phyloP scores from a whole-genome alignment of 2,113 vertebrate species.

The Xenus cinereus region DNA sequence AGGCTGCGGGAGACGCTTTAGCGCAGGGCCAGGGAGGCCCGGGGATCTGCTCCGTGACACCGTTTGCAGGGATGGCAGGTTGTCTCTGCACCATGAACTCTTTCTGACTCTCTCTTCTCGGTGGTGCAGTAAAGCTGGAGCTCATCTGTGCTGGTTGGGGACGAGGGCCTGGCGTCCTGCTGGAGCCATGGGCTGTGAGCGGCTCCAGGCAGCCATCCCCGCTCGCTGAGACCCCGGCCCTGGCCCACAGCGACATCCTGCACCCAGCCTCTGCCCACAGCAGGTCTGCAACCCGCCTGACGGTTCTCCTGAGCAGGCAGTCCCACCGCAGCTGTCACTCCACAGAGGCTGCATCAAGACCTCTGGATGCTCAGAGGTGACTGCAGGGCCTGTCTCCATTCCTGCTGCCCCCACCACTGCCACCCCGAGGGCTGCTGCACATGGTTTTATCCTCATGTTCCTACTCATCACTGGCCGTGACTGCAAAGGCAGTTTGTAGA shows the following conservation, averaged over 20 bases:
- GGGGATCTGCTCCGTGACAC: not conserved
- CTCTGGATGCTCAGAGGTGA: accelerated
- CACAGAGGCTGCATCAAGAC: not conserved
- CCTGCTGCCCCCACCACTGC: not conserved
- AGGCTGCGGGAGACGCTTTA: not conserved
- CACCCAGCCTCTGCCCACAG: not conserved
- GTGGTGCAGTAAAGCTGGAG: not conserved
- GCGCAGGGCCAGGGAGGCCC: not conserved
- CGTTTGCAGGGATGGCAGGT: not conserved
- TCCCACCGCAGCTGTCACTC: not conserved
- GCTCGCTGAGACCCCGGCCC: not conserved
- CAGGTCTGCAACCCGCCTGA: accelerated
- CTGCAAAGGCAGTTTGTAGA: not conserved
- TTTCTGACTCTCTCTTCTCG: not conserved
- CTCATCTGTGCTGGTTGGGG: not conserved
- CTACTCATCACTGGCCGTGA: not conserved
- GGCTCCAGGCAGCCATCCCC: not conserved
- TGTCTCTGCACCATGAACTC: not conserved
- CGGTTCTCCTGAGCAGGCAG: not conserved
- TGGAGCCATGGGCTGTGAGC: not conserved
- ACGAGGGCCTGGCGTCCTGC: not conserved
- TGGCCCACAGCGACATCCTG: accelerated
- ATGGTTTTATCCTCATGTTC: not conserved
- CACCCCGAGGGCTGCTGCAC: not conserved
- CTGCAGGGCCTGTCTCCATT: not conserved